Evolutionary conservation across 1,140 invertebrate genomes (phyloP).

Genomic region (Drosophila chauvacae): DNA sequence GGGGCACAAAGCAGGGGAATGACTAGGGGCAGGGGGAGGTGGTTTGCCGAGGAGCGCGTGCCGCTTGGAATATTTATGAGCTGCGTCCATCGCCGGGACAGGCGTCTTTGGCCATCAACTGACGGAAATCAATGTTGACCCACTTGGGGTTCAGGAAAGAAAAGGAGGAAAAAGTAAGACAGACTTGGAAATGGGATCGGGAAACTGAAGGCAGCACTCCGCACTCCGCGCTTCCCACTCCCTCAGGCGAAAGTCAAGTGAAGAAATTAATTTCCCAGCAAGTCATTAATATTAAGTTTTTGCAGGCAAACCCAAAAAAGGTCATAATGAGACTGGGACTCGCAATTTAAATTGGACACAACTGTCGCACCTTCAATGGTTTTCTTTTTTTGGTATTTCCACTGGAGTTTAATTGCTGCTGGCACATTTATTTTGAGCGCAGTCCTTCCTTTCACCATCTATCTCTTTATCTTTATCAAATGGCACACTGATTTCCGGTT

Average conservation of each 20-base stretch:
- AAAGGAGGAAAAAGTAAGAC: constrained; percentile 9
- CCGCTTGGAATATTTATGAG: constrained; percentile 80
- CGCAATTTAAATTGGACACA: constrained; percentile 39
- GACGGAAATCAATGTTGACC: constrained; percentile 80
- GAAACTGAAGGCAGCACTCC: constrained; percentile 27
- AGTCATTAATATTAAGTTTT: constrained; percentile 81
- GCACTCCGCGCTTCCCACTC: not conserved
- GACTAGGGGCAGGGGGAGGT: not conserved
- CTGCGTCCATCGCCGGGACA: constrained; percentile 45
- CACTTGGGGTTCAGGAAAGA: constrained; percentile 62
- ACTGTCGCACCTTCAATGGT: constrained; percentile 39
- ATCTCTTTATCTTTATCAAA: constrained; percentile 48
- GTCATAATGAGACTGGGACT: constrained; percentile 60
- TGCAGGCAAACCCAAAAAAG: constrained; percentile 65
- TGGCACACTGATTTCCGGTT: constrained; percentile 65
- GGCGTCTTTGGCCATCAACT: constrained; percentile 50
- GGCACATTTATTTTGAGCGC: constrained; percentile 32
- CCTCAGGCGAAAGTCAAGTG: constrained; percentile 65
- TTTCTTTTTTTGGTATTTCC: constrained; percentile 7
- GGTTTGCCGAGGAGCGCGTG: constrained; percentile 64
- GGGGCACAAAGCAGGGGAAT: not conserved
- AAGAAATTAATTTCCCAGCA: constrained; percentile 77
- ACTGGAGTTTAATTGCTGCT: constrained; percentile 59
- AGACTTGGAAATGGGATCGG: constrained; percentile 44
- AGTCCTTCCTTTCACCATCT: not conserved